These are phyloP conservation scores for Falcaria lacertinaria DNA, from an alignment of 2,888 invertebrate genomes.

Conservation along the genomic window DNA sequence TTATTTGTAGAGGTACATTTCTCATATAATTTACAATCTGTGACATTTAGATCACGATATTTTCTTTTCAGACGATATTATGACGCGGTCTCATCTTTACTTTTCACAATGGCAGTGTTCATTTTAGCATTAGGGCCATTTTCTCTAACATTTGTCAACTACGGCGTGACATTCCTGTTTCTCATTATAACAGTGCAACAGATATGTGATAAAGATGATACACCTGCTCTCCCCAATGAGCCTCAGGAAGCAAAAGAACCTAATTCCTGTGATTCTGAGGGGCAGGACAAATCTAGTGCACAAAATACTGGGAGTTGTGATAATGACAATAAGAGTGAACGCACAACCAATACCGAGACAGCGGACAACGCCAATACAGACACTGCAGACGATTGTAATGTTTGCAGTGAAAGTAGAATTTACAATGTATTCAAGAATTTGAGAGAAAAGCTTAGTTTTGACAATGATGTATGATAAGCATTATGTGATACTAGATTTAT, in stretches of 20 bases:
- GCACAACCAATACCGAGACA: conserved; percentile 5
- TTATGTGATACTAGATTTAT: background rate
- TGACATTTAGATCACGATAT: background rate
- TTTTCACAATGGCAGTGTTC: conserved; percentile 76
- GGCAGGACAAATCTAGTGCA: conserved; percentile 5
- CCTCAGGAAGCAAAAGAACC: conserved; percentile 3
- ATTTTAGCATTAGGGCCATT: conserved; percentile 81
- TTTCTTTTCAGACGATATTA: conserved; percentile 68
- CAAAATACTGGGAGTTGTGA: conserved; percentile 10
- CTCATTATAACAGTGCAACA: conserved; percentile 80
- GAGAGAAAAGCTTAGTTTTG: conserved; percentile 56
- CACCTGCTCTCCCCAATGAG: conserved; percentile 4
- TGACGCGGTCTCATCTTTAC: conserved; percentile 56
- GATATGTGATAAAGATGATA: conserved; percentile 47
- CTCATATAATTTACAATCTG: background rate
- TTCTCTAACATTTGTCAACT: conserved; percentile 80
- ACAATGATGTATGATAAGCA: conserved; percentile 25
- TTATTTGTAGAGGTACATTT: no score
- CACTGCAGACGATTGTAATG: conserved; percentile 41
- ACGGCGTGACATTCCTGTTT: conserved; percentile 77
- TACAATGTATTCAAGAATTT: conserved; percentile 53
- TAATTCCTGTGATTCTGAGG: conserved; percentile 6
- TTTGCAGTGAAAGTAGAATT: conserved; percentile 58
- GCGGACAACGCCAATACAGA: no score
- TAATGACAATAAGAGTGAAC: conserved; percentile 10